Percentiles rank a stretch among this genome's conserved stretches.
phyloP scores from a whole-genome alignment of 2,797 vertebrate species.

The Mionectes olivaceus region DNA sequence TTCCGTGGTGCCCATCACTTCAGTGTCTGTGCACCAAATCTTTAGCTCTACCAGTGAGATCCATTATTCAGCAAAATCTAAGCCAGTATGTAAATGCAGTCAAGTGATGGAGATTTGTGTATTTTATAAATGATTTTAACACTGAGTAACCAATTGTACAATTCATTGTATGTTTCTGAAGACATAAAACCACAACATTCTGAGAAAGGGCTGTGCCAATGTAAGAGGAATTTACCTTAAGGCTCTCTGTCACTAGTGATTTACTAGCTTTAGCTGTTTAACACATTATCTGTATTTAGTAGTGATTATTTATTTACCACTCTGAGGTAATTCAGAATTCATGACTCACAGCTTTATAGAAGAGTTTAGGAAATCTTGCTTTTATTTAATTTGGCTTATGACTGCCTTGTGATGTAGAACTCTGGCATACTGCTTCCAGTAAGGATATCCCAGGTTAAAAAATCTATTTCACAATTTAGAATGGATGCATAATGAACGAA shows the following conservation, averaged over 20 bases:
- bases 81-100: constrained; percentile 70
- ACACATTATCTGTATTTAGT: constrained; percentile 79
- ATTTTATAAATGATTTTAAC: constrained; percentile 76
- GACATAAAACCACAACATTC: constrained; percentile 60
- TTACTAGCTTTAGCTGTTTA: constrained; percentile 79
- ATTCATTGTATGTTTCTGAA: constrained; percentile 73
- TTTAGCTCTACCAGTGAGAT: constrained; percentile 63
- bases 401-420: constrained; percentile 59
- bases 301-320: constrained; percentile 81
- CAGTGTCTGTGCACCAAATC: constrained; percentile 41
- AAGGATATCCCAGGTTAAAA: constrained; percentile 46
- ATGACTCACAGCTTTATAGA: constrained; percentile 69
- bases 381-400: constrained; percentile 72
- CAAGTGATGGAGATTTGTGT: constrained; percentile 69
- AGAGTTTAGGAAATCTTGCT: constrained; percentile 62
- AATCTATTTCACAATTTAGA: constrained; percentile 39
- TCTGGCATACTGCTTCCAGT: constrained; percentile 62
- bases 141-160: constrained; percentile 70
- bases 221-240: constrained; percentile 74
- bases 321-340: constrained; percentile 74
- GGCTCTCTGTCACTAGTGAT: constrained; percentile 77
- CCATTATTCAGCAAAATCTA: constrained; percentile 69
- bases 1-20: constrained; percentile 54
- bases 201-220: constrained; percentile 74
- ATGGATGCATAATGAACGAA: neutral